Evolutionary conservation across 2,113 vertebrate genomes (phyloP).

Genomic region (Pluvianellus socialis): DNA sequence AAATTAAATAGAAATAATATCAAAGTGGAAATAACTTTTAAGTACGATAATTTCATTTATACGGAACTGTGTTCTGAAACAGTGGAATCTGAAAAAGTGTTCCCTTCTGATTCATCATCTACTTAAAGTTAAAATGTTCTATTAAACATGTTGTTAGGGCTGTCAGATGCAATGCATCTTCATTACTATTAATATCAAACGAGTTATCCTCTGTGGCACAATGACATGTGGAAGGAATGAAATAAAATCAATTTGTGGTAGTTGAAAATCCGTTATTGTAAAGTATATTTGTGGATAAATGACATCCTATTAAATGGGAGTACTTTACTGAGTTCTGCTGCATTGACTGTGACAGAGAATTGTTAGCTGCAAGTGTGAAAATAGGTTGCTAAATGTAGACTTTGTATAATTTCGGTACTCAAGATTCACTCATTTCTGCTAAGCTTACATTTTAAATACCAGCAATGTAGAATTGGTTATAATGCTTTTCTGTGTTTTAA

Average conservation of each 20-base stretch:
- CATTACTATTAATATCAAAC: constrained; percentile 47
- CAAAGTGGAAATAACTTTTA: constrained; percentile 32
- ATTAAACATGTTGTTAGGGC: constrained; percentile 54
- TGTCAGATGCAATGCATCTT: constrained; percentile 50
- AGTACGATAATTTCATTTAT: constrained; percentile 6
- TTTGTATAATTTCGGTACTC: neutral
- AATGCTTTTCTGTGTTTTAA: neutral
- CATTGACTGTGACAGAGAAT: neutral
- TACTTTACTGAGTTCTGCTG: neutral
- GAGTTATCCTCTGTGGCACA: constrained; percentile 6
- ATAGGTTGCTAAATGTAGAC: neutral
- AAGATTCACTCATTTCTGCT: neutral
- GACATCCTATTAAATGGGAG: neutral
- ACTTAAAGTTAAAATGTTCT: constrained; percentile 32
- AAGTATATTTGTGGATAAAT: constrained; percentile 17
- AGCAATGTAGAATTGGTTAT: neutral
- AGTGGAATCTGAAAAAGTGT: neutral
- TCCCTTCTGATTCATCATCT: constrained; percentile 10
- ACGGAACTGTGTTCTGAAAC: neutral
- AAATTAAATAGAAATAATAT: neutral
- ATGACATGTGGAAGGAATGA: constrained; percentile 28
- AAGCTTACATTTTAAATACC: neutral
- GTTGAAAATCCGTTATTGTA: neutral
- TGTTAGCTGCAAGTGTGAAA: neutral
- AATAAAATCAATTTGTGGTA: constrained; percentile 24